Percentiles rank a stretch among this genome's conserved stretches.
phyloP scores from a whole-genome alignment of 2,113 vertebrate species.

The Diadophis punctatus region DNA sequence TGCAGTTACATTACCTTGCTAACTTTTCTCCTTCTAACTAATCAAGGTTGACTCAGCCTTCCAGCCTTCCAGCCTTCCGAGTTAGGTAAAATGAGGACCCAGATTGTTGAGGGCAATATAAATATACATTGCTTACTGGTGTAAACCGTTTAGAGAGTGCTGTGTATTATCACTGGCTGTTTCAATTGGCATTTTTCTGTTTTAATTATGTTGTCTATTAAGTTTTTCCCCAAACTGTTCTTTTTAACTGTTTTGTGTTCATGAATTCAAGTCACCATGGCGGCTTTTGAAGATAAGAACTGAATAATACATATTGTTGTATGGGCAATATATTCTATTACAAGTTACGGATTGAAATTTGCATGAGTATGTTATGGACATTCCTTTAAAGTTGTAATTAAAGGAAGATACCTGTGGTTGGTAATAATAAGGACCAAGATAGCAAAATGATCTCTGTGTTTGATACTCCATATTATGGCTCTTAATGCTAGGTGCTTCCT shows the following conservation, averaged over 20 bases:
- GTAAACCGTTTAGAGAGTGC: too few species aligned
- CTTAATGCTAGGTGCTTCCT: not conserved
- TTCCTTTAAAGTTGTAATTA: conserved; percentile 41
- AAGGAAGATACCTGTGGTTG: not conserved
- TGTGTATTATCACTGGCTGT: not conserved
- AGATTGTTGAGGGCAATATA: too few species aligned
- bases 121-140: too few species aligned
- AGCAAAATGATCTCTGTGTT: too few species aligned
- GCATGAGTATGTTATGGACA: not conserved
- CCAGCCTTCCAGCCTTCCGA: too few species aligned
- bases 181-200: not conserved
- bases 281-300: not conserved
- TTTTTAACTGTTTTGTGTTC: not conserved
- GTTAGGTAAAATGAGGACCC: too few species aligned
- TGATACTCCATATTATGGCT: too few species aligned
- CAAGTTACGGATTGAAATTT: not conserved
- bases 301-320: not conserved
- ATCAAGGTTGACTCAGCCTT: too few species aligned
- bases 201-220: not conserved
- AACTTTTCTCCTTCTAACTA: not conserved
- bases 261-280: not conserved
- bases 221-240: not conserved
- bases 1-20: not conserved
- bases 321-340: not conserved
- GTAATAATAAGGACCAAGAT: not conserved